Evolutionary conservation across 2,888 invertebrate genomes (phyloP).

Genomic region (Callyntrura guangdongensis): DNA sequence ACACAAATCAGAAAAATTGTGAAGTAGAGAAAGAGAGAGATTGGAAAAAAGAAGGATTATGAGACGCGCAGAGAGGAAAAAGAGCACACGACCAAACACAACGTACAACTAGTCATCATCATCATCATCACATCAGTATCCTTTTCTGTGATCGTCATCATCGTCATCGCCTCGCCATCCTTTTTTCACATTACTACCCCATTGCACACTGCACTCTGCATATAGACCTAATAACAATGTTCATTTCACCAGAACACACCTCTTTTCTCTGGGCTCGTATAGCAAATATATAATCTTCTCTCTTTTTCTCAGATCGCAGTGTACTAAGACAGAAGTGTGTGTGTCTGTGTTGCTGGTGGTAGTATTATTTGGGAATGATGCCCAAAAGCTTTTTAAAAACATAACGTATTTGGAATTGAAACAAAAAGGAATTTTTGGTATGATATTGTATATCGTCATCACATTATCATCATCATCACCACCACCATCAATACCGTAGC

Average conservation of each 20-base stretch:
- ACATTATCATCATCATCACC: background rate
- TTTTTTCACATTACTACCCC: conserved; percentile 49
- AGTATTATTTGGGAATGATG: conserved; percentile 35
- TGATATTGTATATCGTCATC: background rate
- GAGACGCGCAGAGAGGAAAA: conserved; percentile 29
- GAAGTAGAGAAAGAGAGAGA: conserved; percentile 8
- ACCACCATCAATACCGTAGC: background rate
- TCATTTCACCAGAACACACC: conserved; percentile 78
- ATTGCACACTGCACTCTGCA: background rate
- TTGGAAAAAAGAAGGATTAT: conserved; percentile 41
- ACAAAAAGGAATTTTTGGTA: conserved; percentile 52
- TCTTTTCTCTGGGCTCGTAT: conserved; percentile 69
- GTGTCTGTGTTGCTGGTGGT: background rate
- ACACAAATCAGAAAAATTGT: conserved; percentile 12
- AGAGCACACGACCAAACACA: conserved; percentile 75
- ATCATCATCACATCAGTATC: background rate
- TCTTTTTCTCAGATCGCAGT: conserved; percentile 12
- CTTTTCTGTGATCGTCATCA: too few relatives aligned
- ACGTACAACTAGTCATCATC: conserved; percentile 55
- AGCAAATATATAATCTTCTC: conserved; percentile 66
- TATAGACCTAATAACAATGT: conserved; percentile 74
- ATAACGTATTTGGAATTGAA: conserved; percentile 22
- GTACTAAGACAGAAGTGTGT: background rate
- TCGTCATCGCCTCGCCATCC: conserved; percentile 1
- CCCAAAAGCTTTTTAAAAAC: conserved; percentile 36